Conservation (phyloP, 2,888 invertebrate species). For the Drosophila pseudotakahashii region DNA sequence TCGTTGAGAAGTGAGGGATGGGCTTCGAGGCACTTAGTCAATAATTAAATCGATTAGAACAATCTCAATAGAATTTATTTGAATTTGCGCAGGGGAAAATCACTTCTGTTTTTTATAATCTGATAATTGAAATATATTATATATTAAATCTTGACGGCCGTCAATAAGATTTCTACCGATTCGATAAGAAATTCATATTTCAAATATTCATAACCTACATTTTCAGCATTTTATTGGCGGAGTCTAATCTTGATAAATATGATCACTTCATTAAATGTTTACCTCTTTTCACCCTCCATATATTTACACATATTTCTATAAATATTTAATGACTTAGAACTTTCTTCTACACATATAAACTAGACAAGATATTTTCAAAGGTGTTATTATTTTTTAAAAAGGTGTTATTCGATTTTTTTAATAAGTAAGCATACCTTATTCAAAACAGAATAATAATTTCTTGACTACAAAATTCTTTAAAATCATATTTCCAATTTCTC, state of each 20-base stretch:
- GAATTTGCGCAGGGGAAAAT: slow-evolving; percentile 9
- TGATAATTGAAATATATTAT: too few relatives aligned
- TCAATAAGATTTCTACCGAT: neutral
- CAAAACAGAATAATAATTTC: too few relatives aligned
- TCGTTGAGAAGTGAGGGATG: neutral
- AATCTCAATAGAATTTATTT: slow-evolving; percentile 15
- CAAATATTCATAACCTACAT: slow-evolving; percentile 13
- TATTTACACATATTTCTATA: too few relatives aligned
- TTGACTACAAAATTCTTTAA: too few relatives aligned
- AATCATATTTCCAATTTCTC: neutral
- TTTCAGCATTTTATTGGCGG: slow-evolving; percentile 4
- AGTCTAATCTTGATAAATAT: slow-evolving; percentile 27
- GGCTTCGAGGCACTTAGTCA: neutral
- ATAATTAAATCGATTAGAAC: slow-evolving; percentile 9
- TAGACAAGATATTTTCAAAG: too few relatives aligned
- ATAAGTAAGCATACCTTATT: too few relatives aligned
- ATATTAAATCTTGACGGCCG: neutral
- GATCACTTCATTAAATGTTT: slow-evolving; percentile 17
- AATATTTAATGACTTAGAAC: neutral
- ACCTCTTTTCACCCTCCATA: neutral
- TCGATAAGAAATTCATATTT: slow-evolving; percentile 2
- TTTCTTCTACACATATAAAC: neutral
- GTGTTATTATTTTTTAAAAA: too few relatives aligned
- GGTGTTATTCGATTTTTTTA: too few relatives aligned
- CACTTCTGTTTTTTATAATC: slow-evolving; percentile 9